Conservation (phyloP, 2,797 vertebrate genomes). For the Sebastolobus altivelis region DNA sequence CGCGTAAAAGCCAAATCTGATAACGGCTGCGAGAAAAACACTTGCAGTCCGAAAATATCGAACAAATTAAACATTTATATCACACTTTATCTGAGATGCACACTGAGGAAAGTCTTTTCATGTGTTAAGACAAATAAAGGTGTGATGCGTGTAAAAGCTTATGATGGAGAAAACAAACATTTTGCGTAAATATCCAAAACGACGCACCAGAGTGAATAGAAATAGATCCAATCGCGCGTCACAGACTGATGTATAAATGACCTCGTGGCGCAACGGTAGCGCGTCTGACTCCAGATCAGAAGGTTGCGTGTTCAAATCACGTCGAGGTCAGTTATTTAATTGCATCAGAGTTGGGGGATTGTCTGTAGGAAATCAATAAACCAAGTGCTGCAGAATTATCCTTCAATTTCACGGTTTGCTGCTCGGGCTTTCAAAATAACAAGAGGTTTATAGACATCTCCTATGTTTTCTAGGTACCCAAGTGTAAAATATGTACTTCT, state of each 20-base stretch:
- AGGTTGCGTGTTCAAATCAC: slow-evolving; percentile 82
- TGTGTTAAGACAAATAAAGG: too few species aligned
- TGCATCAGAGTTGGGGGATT: background rate
- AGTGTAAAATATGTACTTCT: background rate
- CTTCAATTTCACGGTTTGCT: background rate
- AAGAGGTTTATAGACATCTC: background rate
- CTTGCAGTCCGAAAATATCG: accelerated
- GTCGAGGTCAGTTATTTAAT: slow-evolving; percentile 61
- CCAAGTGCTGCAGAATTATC: too few species aligned
- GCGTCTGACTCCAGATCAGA: slow-evolving; percentile 82
- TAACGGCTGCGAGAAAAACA: background rate
- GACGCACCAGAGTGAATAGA: accelerated
- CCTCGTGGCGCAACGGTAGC: slow-evolving; percentile 80
- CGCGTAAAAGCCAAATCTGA: background rate
- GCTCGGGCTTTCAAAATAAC: background rate
- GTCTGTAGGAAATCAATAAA: background rate
- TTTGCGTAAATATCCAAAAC: background rate
- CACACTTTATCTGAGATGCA: background rate
- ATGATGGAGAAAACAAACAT: background rate
- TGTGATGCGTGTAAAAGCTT: too few species aligned
- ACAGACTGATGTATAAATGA: background rate
- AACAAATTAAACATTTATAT: background rate
- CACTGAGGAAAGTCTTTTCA: too few species aligned
- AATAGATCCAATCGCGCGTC: background rate
- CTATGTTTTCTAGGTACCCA: background rate